Evolutionary conservation across 2,113 vertebrate species (phyloP).

Genomic region (Pollimyrus isidori): DNA sequence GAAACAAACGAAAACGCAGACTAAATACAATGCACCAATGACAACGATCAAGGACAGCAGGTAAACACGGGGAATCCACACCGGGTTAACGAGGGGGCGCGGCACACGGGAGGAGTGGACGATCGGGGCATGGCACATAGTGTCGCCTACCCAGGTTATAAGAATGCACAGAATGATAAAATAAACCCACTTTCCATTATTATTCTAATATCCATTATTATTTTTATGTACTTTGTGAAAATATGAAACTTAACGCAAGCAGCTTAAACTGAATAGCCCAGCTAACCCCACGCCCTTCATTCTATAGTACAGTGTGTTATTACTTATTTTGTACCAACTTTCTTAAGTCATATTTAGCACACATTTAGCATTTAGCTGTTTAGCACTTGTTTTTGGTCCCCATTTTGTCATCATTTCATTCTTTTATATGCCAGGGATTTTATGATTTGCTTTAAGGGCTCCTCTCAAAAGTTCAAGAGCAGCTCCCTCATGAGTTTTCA

Average conservation of each 20-base stretch:
- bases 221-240: not conserved
- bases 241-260: not conserved
- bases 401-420: not conserved
- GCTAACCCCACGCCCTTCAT: not conserved
- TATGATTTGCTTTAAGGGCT: not conserved
- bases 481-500: not conserved
- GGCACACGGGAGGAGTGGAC: no score
- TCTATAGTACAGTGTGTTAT: not conserved
- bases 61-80: no score
- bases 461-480: not conserved
- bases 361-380: not conserved
- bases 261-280: not conserved
- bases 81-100: no score
- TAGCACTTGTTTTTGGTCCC: not conserved
- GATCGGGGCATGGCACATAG: no score
- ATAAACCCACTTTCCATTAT: not conserved
- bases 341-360: not conserved
- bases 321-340: not conserved
- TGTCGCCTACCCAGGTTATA: not conserved
- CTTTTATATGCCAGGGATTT: not conserved
- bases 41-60: no score
- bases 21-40: no score
- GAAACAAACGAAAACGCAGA: no score
- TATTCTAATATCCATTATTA: not conserved
- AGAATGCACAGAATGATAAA: not conserved